Conservation (phyloP, 2,113 vertebrate genomes). For the Misgurnus mizolepis region DNA sequence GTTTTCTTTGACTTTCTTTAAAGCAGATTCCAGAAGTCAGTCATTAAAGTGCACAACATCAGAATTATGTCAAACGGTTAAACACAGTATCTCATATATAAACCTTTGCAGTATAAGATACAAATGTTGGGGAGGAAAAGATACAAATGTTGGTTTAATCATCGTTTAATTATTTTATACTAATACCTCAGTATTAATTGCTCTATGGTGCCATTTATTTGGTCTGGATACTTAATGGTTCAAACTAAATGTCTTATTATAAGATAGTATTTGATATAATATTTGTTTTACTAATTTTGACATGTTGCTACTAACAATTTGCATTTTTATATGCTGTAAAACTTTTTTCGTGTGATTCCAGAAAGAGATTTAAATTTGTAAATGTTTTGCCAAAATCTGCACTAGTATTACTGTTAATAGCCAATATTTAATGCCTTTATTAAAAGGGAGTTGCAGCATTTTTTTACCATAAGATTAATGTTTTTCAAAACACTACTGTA, state of each 20-base stretch:
- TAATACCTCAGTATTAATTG: background rate
- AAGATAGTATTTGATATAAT: background rate
- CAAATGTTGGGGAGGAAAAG: background rate
- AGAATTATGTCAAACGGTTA: background rate
- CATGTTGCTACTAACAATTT: background rate
- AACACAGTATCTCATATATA: background rate
- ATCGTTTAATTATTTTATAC: background rate
- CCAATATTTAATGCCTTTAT: background rate
- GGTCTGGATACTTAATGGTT: background rate
- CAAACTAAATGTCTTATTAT: background rate
- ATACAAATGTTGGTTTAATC: background rate
- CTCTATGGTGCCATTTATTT: background rate
- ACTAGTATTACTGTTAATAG: background rate
- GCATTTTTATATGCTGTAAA: background rate
- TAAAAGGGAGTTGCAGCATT: constrained; percentile 9
- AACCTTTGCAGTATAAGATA: background rate
- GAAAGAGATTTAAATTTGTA: background rate
- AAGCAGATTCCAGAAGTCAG: background rate
- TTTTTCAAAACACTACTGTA: background rate
- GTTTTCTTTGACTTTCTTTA: background rate
- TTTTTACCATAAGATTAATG: constrained; percentile 1
- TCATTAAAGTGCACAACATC: no score
- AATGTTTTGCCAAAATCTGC: constrained; percentile 18
- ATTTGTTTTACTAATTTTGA: background rate
- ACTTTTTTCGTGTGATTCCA: background rate